Percentiles rank a stretch among this genome's conserved stretches.
Conservation (phyloP, 2,888 invertebrate genomes). For the Hypselothyrea guttata region DNA sequence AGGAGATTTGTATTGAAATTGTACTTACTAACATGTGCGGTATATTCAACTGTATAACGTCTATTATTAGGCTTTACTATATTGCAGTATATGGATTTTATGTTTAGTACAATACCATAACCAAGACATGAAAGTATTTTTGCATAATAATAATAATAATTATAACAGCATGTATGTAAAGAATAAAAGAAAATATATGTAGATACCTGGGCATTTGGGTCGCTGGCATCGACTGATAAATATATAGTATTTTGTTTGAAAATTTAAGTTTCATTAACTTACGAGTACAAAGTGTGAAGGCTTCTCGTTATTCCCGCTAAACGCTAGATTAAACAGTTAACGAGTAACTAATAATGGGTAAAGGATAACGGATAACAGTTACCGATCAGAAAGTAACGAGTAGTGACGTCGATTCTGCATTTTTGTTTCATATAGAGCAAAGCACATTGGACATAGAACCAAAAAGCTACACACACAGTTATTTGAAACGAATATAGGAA, state of each 20-base stretch:
- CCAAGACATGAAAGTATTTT: constrained; percentile 44
- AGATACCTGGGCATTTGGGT: constrained; percentile 57
- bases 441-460: constrained; percentile 56
- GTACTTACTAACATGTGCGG: constrained; percentile 67
- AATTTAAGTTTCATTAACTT: constrained; percentile 28
- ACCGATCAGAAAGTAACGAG: constrained; percentile 32
- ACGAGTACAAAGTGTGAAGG: constrained; percentile 35
- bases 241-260: neutral
- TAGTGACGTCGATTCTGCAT: constrained; percentile 34
- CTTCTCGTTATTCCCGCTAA: too few species aligned
- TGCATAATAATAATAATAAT: constrained; percentile 33
- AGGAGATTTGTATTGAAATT: constrained; percentile 25
- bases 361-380: constrained; percentile 18
- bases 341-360: constrained; percentile 13
- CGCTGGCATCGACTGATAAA: constrained; percentile 26
- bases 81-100: constrained; percentile 12
- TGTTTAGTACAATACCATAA: constrained; percentile 64
- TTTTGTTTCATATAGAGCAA: constrained; percentile 44
- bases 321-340: too few species aligned
- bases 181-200: constrained; percentile 42
- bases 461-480: constrained; percentile 68
- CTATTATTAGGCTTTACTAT: constrained; percentile 25
- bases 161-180: constrained; percentile 13
- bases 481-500: constrained; percentile 42
- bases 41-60: constrained; percentile 29